Evolutionary conservation across 2,113 vertebrate genomes (phyloP).

Genomic region (Halcyon senegalensis): DNA sequence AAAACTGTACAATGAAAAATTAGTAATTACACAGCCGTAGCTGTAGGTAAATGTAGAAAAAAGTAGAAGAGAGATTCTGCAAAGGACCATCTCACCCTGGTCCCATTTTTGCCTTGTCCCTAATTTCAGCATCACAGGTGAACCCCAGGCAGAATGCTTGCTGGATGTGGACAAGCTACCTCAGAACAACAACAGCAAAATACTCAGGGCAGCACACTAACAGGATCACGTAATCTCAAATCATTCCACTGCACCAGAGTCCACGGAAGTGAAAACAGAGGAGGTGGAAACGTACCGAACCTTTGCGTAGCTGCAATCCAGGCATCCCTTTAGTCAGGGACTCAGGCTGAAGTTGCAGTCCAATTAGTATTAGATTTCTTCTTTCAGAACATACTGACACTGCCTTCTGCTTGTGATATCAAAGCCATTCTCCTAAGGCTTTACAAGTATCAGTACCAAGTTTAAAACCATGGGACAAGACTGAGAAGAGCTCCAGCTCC

Average conservation of each 20-base stretch:
- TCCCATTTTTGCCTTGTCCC: background rate
- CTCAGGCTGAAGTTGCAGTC: background rate
- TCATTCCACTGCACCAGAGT: background rate
- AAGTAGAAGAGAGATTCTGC: background rate
- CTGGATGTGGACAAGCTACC: background rate
- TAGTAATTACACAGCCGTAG: background rate
- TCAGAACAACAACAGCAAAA: background rate
- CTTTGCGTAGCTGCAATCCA: accelerated
- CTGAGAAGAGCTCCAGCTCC: background rate
- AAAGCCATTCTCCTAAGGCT: background rate
- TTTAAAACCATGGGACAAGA: background rate
- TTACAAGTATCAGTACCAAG: background rate
- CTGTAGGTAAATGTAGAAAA: background rate
- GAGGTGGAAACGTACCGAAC: background rate
- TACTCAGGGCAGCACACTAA: background rate
- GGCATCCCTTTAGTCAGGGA: background rate
- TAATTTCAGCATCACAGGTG: background rate
- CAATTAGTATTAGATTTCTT: background rate
- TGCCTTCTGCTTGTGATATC: background rate
- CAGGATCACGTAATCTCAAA: background rate
- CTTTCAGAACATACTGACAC: background rate
- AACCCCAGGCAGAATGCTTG: accelerated
- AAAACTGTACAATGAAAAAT: background rate
- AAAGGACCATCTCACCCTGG: background rate
- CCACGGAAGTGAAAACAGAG: background rate